phyloP scores from a whole-genome alignment of 2,797 vertebrate genomes.

The Acanthurus leucopareius region DNA sequence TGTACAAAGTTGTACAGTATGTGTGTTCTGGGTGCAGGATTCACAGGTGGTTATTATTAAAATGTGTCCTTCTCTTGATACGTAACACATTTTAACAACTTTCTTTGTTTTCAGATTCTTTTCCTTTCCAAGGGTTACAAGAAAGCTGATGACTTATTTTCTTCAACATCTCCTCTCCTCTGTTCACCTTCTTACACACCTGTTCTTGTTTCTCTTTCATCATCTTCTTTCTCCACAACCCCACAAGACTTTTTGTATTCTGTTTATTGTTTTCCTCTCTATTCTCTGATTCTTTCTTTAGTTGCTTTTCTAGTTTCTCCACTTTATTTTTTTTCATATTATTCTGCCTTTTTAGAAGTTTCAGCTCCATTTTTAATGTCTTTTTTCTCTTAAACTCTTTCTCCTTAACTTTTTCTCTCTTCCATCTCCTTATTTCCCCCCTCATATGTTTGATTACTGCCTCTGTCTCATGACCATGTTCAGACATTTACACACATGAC shows the following conservation, averaged over 20 bases:
- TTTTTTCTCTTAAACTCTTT: background rate
- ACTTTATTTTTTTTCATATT: background rate
- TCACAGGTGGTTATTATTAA: slow-evolving; percentile 25
- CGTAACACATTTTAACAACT: slow-evolving; percentile 48
- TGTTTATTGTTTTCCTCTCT: background rate
- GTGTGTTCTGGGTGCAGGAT: slow-evolving; percentile 28
- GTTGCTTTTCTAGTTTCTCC: background rate
- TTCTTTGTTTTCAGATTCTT: too few relatives aligned
- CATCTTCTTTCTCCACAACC: background rate
- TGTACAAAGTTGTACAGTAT: background rate
- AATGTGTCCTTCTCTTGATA: slow-evolving; percentile 72
- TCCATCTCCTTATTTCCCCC: background rate
- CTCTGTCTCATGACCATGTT: too few relatives aligned
- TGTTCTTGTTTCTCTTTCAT: background rate
- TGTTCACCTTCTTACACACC: background rate
- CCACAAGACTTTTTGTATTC: background rate
- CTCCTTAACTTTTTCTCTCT: too few relatives aligned
- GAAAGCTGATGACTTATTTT: slow-evolving; percentile 1
- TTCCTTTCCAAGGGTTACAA: background rate
- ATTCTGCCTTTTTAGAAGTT: background rate
- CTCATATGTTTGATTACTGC: background rate
- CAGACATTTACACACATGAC: too few relatives aligned
- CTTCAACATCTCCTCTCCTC: background rate
- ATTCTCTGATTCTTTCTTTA: background rate
- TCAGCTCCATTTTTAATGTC: background rate